These are phyloP conservation scores for Temnothorax longispinosus DNA, from an alignment of 1,140 invertebrate genomes.

Conservation along the genomic window DNA sequence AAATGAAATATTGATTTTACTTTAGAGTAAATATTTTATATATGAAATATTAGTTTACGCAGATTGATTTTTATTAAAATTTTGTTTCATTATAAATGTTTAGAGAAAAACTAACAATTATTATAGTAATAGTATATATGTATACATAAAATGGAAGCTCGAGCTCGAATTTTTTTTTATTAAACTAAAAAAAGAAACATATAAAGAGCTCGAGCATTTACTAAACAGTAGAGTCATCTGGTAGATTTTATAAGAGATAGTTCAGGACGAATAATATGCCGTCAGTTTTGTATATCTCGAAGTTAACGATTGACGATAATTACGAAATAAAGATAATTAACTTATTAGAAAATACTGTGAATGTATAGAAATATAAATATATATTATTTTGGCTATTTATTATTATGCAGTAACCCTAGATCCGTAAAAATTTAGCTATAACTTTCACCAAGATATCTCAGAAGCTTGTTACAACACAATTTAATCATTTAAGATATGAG, in stretches of 20 bases:
- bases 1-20: neutral
- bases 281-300: neutral
- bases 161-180: neutral
- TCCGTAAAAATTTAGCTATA: neutral
- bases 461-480: neutral
- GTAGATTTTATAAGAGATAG: neutral
- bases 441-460: neutral
- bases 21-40: neutral
- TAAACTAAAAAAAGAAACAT: no score
- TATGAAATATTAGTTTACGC: neutral
- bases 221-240: conserved; percentile 10
- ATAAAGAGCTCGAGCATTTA: neutral
- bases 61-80: neutral
- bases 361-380: neutral
- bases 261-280: neutral
- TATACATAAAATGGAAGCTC: neutral
- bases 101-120: neutral
- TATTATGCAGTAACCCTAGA: neutral
- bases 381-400: neutral
- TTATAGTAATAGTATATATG: neutral
- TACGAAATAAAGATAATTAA: neutral
- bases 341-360: neutral
- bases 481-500: neutral
- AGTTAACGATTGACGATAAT: conserved; percentile 12
- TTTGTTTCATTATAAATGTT: neutral